Conservation (phyloP, 2,113 vertebrate genomes). For the Peromyscus californicus region DNA sequence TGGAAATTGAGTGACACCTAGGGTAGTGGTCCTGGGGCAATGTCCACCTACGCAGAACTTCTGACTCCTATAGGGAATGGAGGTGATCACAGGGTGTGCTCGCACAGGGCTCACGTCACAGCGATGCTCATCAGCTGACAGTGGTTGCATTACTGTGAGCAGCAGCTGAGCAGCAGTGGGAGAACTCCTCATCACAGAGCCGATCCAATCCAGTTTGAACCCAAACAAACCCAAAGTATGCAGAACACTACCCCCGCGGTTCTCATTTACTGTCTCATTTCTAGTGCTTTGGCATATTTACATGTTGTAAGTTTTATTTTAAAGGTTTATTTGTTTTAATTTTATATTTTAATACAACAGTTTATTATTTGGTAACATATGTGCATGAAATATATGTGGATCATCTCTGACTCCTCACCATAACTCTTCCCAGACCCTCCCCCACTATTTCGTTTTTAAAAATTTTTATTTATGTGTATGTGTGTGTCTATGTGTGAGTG, state of each 20-base stretch:
- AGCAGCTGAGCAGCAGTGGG: background rate
- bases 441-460: background rate
- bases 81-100: background rate
- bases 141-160: background rate
- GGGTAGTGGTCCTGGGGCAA: background rate
- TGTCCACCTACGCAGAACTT: background rate
- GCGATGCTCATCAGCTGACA: background rate
- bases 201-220: background rate
- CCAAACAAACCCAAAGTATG: background rate
- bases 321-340: background rate
- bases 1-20: background rate
- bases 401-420: background rate
- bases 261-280: background rate
- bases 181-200: background rate
- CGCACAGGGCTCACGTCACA: background rate
- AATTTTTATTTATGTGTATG: background rate
- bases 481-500: background rate
- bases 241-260: background rate
- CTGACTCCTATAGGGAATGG: background rate
- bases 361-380: background rate
- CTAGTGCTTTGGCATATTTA: background rate
- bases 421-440: background rate
- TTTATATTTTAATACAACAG: background rate
- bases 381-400: background rate
- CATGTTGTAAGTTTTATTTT: background rate